A percentile compares a stretch with the other conserved stretches of the same genome.
phyloP scores from a whole-genome alignment of 2,113 vertebrate genomes.

The Plectropomus leopardus region DNA sequence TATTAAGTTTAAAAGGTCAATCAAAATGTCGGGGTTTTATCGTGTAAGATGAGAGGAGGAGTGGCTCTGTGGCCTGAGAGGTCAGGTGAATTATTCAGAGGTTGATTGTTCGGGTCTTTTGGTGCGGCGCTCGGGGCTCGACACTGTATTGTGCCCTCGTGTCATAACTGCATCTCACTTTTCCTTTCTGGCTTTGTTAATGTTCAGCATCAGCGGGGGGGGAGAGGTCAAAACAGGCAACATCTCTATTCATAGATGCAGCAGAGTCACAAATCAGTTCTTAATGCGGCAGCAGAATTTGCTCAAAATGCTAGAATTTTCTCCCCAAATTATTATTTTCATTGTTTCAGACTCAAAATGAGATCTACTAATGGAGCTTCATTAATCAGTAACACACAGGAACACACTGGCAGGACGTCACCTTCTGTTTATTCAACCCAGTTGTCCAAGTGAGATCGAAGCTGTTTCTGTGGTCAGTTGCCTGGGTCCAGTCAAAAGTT shows the following conservation, averaged over 20 bases:
- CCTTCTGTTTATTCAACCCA: neutral
- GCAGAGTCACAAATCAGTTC: neutral
- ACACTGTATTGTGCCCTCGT: slow-evolving; percentile 39
- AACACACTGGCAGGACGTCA: too few relatives aligned
- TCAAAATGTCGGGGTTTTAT: slow-evolving; percentile 75
- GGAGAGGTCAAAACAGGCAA: neutral
- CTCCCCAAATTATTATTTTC: neutral
- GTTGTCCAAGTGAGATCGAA: neutral
- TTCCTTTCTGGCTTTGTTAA: slow-evolving; percentile 42
- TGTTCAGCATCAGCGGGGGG: neutral
- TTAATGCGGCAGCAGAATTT: neutral
- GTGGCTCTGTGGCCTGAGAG: slow-evolving; percentile 64
- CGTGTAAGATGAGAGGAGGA: slow-evolving; percentile 80
- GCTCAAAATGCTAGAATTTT: neutral
- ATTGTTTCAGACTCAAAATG: neutral
- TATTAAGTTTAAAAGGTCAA: slow-evolving; percentile 65
- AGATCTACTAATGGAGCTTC: neutral
- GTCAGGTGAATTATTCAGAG: slow-evolving; percentile 84
- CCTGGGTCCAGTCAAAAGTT: neutral
- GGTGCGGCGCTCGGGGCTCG: slow-evolving; percentile 24
- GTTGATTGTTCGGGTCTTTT: slow-evolving; percentile 71
- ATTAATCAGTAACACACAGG: slow-evolving; percentile 41
- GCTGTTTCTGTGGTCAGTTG: neutral
- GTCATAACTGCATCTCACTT: slow-evolving; percentile 59
- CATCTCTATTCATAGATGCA: neutral